Base-by-base conservation (phyloP, 2,888 invertebrate genomes). In the Rhagonycha lutea region DNA sequence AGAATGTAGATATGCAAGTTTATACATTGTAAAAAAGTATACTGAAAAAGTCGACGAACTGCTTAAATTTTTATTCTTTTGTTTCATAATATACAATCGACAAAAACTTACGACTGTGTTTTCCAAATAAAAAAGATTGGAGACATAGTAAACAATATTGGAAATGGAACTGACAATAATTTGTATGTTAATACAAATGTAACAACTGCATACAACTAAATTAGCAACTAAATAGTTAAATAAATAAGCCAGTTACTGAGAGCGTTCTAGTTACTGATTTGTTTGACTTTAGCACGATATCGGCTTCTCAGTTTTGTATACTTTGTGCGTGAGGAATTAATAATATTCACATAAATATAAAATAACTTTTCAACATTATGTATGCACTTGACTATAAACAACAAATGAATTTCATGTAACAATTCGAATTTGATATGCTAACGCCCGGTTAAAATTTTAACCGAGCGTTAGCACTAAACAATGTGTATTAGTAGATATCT, bases 191-290 rank as follows among this genome's bases (percentile, higher is more conserved):
- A 74, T 74, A 65, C 69, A 71, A 72, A 71, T 68, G 72, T 74
- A 77, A 74, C 76, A 72, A 73, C 73, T 67, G 47, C 68, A 62
- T 73, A 76, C 75, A 72, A 70, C 74, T 80, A 78, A 80, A 80
- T 80, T 80, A 80, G 79, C 77, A 72, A 78, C 76, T 73, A 79
- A 79, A 79, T 73, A 79, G 77, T 77, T 78, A 77, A 80, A 80
- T 80, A 80, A 78, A 79, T 79, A 79, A 77, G 70, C 60, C 74
- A 62, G 78, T 79, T 79, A 79, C 72, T 69, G 69, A 76, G 77
- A 77, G 75, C 76, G 76, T 78, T 78, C 76, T 68, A 69, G 24
- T 23, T 69, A 24, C 68, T 80, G 80, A 80, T 79, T 80, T 80
- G 80, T 79, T 76, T 68, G 72, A 70, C 74, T 29, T 68, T 73